Conservation (phyloP, 2,797 vertebrate species). For the Myripristis jacobus region DNA sequence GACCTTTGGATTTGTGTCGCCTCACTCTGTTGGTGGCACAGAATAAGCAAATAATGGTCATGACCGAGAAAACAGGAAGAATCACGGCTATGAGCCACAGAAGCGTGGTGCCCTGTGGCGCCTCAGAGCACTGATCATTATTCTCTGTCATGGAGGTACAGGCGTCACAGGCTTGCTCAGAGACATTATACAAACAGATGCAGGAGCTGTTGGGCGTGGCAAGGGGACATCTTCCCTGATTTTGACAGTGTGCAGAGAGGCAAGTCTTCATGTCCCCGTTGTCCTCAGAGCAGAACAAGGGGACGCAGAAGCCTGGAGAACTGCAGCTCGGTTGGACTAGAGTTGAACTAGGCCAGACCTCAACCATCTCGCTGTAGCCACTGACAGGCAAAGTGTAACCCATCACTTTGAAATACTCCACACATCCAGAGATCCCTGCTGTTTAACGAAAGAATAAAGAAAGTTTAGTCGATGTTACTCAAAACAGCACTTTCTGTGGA, state of each 20-base stretch:
- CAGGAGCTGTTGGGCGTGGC: constrained; percentile 65
- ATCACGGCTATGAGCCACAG: constrained; percentile 78
- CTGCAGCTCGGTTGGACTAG: constrained; percentile 72
- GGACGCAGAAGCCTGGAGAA: constrained; percentile 65
- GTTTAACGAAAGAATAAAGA: constrained; percentile 19
- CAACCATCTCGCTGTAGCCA: constrained; percentile 70
- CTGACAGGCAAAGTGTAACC: constrained; percentile 73
- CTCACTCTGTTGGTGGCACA: constrained; percentile 51
- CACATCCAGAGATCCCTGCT: constrained; percentile 84
- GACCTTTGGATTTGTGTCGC: constrained; percentile 11
- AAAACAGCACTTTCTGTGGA: background rate
- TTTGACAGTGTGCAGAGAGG: constrained; percentile 65
- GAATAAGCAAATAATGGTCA: constrained; percentile 57
- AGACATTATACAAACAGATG: constrained; percentile 76
- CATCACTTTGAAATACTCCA: constrained; percentile 77
- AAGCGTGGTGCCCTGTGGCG: constrained; percentile 12
- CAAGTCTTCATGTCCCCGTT: constrained; percentile 48
- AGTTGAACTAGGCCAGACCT: constrained; percentile 68
- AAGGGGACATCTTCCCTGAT: constrained; percentile 44
- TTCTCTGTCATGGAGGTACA: constrained; percentile 57
- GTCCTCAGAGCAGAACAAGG: constrained; percentile 62
- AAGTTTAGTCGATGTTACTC: background rate
- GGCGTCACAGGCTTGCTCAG: constrained; percentile 70
- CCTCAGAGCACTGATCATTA: constrained; percentile 57
- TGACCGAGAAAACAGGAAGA: constrained; percentile 61